phyloP scores from a whole-genome alignment of 2,113 vertebrate species.

The Menidia beryllina region DNA sequence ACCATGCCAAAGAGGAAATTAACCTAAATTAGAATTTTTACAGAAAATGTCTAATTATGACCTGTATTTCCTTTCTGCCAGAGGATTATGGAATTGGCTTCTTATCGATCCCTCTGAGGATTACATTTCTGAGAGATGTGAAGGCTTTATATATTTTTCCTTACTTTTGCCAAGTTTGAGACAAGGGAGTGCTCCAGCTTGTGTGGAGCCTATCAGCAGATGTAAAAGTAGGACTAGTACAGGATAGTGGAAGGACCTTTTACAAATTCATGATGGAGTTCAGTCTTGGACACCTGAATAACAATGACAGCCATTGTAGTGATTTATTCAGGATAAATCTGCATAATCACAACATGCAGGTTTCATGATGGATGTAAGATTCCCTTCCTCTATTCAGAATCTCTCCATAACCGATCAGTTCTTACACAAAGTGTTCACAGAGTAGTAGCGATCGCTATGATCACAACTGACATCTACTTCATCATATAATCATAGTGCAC shows the following conservation, averaged over 20 bases:
- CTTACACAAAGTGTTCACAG: slow-evolving; percentile 9
- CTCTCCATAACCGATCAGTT: slow-evolving; percentile 17
- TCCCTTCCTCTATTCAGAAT: slow-evolving; percentile 16
- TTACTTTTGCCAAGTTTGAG: slow-evolving; percentile 54
- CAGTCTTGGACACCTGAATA: slow-evolving; percentile 25
- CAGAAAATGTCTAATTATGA: slow-evolving; percentile 43
- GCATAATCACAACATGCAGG: neutral
- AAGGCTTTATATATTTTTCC: slow-evolving; percentile 52
- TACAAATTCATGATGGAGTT: slow-evolving; percentile 25
- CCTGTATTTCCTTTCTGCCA: slow-evolving; percentile 53
- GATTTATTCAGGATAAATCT: slow-evolving; percentile 27
- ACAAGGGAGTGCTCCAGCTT: slow-evolving; percentile 54
- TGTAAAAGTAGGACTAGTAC: slow-evolving; percentile 39
- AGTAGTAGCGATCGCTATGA: slow-evolving; percentile 32
- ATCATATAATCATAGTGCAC: slow-evolving; percentile 27
- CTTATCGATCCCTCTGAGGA: slow-evolving; percentile 68
- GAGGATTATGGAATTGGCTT: slow-evolving; percentile 66
- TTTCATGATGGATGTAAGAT: slow-evolving; percentile 13
- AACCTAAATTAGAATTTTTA: slow-evolving; percentile 34
- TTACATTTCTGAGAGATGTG: slow-evolving; percentile 54
- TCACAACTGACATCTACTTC: slow-evolving; percentile 35
- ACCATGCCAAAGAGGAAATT: neutral
- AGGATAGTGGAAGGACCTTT: slow-evolving; percentile 12
- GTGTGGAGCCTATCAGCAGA: slow-evolving; percentile 56
- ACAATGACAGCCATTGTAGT: neutral